Evolutionary conservation across 2,113 vertebrate species (phyloP), one percentile per base, ranked within the genome.

Genomic region (Bos javanicus): DNA sequence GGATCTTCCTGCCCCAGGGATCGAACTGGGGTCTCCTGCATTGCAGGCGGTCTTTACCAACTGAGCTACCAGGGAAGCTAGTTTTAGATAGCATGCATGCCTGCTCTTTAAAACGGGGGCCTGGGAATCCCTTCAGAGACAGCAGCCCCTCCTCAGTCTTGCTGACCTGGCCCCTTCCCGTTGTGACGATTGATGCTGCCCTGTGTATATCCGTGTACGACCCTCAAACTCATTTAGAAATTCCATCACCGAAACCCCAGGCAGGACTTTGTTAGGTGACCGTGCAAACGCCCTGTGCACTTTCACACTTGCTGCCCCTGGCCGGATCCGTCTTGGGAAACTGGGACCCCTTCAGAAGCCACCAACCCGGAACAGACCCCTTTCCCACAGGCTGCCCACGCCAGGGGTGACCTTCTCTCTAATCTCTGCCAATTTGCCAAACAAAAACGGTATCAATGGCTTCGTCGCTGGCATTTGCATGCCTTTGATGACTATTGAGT

Each of bases 161-260:
- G 0, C 13, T 13, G 6, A 1, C 7, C 0, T 0, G 33, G 11
- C 26, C 30, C 39, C 5, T 52, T 16, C 13, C n/a, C 16, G 8
- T 3, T 9, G 7, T 2, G 50, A 25, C 2, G 25, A 2, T 1
- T 12, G 10, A 84, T 7, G 14, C 26, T 1, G 5, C 9, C 8
- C 3, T 21, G 59, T 30, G 2, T 6, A 16, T 0, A 12, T 1
- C 0, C 6, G 0, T 6, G 26, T 33, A 2, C 0, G 12, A 11
- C 12, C 54, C 26, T 21, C 9, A 83, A 0, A 21, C 60, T 36
- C 87, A 21, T 50, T 17, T 13, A 3, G 0, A 14, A 25, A n/a
- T 15, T 5, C 14, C 36, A 0, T 19, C 12, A 5, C 1, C 10
- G 0, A 10, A 30, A 11, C 12, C 33, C 19, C 5, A 1, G 30